Conservation (phyloP, 2,888 invertebrate genomes). For the Tetranychus piercei region DNA sequence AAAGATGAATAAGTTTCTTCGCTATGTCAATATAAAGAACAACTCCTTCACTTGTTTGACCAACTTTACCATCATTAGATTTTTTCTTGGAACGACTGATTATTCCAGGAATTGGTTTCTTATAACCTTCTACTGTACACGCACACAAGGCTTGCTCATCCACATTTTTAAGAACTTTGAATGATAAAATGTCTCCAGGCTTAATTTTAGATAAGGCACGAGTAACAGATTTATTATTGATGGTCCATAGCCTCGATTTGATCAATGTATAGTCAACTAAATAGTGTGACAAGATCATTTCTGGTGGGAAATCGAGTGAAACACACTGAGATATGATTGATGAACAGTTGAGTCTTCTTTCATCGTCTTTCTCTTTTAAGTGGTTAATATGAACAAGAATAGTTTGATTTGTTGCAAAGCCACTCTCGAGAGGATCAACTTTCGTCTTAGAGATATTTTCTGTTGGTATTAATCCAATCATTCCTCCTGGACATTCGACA, state of each 20-base stretch:
- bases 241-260: neutral
- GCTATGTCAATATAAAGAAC: constrained; percentile 17
- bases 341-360: neutral
- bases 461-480: constrained; percentile 30
- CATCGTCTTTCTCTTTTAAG: constrained; percentile 4
- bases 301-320: neutral
- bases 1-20: constrained; percentile 10
- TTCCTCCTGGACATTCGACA: constrained; percentile 29
- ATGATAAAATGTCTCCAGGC: too few species aligned
- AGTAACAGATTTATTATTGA: neutral
- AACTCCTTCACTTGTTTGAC: constrained; percentile 10
- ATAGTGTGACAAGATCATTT: neutral
- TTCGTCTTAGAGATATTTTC: neutral
- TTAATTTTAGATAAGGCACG: too few species aligned
- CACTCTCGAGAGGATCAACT: constrained; percentile 6
- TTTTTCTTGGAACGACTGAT: neutral
- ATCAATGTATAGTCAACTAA: neutral
- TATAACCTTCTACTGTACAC: neutral
- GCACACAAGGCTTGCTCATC: neutral
- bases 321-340: neutral
- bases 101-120: neutral
- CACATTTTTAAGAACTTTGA: too few species aligned
- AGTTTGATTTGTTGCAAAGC: constrained; percentile 10
- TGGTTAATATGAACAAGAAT: constrained; percentile 7
- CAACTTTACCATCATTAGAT: neutral